Percentiles rank a stretch among this genome's conserved stretches.
These are phyloP conservation scores for Phalloptychus januarius DNA, from an alignment of 2,797 vertebrate species.

Conservation along the genomic window DNA sequence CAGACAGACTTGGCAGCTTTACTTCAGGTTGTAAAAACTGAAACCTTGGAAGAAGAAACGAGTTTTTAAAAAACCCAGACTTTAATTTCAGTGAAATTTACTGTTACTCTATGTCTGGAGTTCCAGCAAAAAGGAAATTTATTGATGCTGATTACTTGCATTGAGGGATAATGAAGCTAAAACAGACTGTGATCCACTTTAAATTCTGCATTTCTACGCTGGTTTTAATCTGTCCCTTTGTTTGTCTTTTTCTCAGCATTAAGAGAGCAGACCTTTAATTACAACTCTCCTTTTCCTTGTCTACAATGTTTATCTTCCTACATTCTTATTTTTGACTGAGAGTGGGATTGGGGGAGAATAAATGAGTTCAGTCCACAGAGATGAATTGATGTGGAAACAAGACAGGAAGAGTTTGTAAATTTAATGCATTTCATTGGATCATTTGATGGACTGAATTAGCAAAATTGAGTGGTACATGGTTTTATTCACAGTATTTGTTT, in stretches of 20 bases:
- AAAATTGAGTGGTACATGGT: not conserved
- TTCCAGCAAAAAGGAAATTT: not conserved
- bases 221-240: not conserved
- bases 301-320: slow-evolving; percentile 6
- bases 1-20: slow-evolving; percentile 38
- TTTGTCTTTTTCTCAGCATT: not conserved
- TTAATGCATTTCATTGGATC: not conserved
- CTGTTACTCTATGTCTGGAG: slow-evolving; percentile 7
- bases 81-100: slow-evolving; percentile 23
- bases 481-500: not conserved
- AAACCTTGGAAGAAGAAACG: slow-evolving; percentile 41
- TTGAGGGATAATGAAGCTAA: slow-evolving; percentile 6
- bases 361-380: slow-evolving; percentile 23
- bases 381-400: slow-evolving; percentile 33
- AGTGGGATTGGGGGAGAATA: slow-evolving; percentile 57
- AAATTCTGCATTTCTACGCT: slow-evolving; percentile 1
- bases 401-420: slow-evolving; percentile 28
- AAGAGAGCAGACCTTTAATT: not conserved
- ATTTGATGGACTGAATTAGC: not conserved
- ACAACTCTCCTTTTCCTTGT: not conserved
- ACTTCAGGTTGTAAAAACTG: slow-evolving; percentile 48
- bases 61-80: slow-evolving; percentile 21
- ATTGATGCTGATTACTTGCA: slow-evolving; percentile 22
- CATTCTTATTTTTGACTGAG: slow-evolving; percentile 10
- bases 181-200: not conserved